phyloP scores from a whole-genome alignment of 2,113 vertebrate genomes.

The Narcine bancroftii region DNA sequence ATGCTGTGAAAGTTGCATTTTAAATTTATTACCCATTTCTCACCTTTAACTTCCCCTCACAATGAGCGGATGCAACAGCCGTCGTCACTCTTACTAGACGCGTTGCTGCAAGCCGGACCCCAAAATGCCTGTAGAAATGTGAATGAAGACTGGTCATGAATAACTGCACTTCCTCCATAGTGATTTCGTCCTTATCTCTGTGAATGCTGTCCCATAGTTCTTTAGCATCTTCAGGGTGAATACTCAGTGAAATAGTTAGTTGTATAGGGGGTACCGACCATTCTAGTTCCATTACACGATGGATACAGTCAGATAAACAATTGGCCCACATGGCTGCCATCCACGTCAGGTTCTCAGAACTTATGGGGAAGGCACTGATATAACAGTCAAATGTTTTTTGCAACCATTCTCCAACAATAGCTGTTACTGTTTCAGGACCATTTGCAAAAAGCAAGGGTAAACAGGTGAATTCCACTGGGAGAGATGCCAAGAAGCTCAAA shows the following conservation, averaged over 20 bases:
- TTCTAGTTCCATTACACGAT: slow-evolving; percentile 59
- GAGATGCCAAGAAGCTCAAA: slow-evolving; percentile 54
- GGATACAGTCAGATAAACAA: slow-evolving; percentile 52
- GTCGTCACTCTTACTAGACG: slow-evolving; percentile 72
- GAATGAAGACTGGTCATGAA: slow-evolving; percentile 72
- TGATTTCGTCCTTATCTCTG: slow-evolving; percentile 55
- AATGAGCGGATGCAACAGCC: slow-evolving; percentile 69
- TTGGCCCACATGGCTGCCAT: slow-evolving; percentile 79
- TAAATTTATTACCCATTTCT: neutral
- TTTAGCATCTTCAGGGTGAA: slow-evolving; percentile 73
- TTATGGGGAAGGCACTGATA: slow-evolving; percentile 69
- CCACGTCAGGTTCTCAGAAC: slow-evolving; percentile 73
- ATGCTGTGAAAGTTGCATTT: neutral
- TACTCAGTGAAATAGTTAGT: slow-evolving; percentile 68
- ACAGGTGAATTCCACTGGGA: slow-evolving; percentile 69
- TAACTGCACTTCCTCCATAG: slow-evolving; percentile 67
- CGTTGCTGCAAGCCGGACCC: slow-evolving; percentile 72
- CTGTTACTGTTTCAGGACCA: slow-evolving; percentile 61
- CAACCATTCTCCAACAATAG: slow-evolving; percentile 75
- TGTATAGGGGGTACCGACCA: slow-evolving; percentile 69
- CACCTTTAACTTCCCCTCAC: slow-evolving; percentile 81
- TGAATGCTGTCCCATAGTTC: slow-evolving; percentile 75
- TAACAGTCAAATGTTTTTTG: slow-evolving; percentile 79
- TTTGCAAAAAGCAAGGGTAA: slow-evolving; percentile 74
- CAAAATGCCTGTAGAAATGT: slow-evolving; percentile 85